Evolutionary conservation across 2,888 invertebrate genomes (phyloP), one percentile per base, ranked within the genome.

Genomic region (Blastobasis adustella): DNA sequence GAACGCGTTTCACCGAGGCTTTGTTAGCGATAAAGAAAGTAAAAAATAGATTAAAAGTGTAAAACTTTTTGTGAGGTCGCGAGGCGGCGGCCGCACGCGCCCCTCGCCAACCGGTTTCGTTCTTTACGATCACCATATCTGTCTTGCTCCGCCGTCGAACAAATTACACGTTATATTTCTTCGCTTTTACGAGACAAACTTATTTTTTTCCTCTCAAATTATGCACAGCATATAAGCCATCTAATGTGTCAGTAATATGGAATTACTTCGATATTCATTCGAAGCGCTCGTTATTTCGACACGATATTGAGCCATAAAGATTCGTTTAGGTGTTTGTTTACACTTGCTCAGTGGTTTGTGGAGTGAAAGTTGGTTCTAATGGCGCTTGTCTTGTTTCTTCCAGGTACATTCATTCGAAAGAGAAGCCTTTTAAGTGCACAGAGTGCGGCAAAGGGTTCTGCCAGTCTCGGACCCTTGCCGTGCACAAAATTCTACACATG

Each of bases 381-480:
- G 23, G 23, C 23, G 23, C 23, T 23, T 23, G n/a, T 41, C 68
- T 75, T 66, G 69, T 60, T 82, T 70, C 69, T 89, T 89, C 52
- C 90, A 97, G 97, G 76, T 99, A 98, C 87, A 99, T 98, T 61
- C 99, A 99, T 87, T 97, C 97, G 61, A 98, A 98, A 76, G 98
- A 98, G 83, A 99, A 99, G 79, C 99, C 99, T 0, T 99, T 98
- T 89, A 98, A 98, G 75, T 99, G 99, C 81, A 92, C 91, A 4
- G 96, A 98, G 67, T 99, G 99, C 79, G 98, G 98, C 46, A 99
- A 99, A 85, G 99, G 99, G 5, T 99, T 99, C 85, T 99, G 99
- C 78, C 99, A 99, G 76, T 96, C 97, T 36, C 91, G 99, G 49
- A 99, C 99, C 0, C 88, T 99, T 61, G 97, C 98, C 1, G 98